Evolutionary conservation across 2,888 invertebrate species (phyloP), one percentile per base, ranked within the genome.

Genomic region (Nymphalis c-album): DNA sequence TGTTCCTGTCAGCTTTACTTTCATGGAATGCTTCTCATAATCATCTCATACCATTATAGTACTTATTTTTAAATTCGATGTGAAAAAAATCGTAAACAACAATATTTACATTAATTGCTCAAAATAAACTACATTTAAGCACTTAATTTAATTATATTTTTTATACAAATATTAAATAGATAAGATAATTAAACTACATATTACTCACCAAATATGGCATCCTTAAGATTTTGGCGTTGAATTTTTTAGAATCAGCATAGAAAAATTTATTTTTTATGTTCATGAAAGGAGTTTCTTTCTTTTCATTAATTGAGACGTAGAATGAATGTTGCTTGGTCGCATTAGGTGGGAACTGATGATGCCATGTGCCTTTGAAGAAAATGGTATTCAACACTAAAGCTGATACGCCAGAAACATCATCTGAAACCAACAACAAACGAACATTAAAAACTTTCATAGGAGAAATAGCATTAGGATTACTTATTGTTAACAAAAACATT

Each of bases 361-460:
- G 90, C 97, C 97, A 97, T 0, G 93, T 89, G 1, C 97, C 97
- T 81, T 96, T 96, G 91, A 97, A 97, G 87, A 94, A 97, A 45
- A 97, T 87, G 0, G 96, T 95, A 85, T 96, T 97, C 45, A 96
- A 90, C 51, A 97, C 85, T 55, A 97, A 76, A 82, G 97, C 92
- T 3, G 95, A 91, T 22, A 95, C 93, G 62, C 94, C 91, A 35
- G 92, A 78, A 0, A 96, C 79, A 69, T 94, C 94, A 78, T 93
- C 94, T 94, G 82, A 48, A 48, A 48, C n/a, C 17, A 48, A 48
- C 13, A 40, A 40, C 13, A 0, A 40, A 40, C 2, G 2, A 40
- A 40, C 13, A 13, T 40, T 40, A 40, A 13, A 40, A 40, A 13
- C 13, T 13, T 40, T 40, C 40, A 4, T 13, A 40, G 13, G 40